phyloP scores from a whole-genome alignment of 2,888 invertebrate genomes.

The Rutpela maculata region DNA sequence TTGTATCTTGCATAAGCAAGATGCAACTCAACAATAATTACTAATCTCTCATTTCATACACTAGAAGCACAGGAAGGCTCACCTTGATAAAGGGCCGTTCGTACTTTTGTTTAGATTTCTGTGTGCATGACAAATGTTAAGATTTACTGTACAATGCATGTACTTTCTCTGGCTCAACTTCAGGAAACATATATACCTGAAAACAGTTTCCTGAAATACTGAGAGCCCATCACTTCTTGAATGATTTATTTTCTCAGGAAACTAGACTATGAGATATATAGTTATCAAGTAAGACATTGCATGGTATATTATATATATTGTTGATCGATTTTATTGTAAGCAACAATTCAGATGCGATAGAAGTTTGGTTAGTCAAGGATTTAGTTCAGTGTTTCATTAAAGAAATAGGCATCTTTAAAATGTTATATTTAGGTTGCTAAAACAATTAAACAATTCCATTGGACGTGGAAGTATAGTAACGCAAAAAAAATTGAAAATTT shows the following conservation, averaged over 20 bases:
- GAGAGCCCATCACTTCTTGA: constrained; percentile 50
- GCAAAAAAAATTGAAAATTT: no score
- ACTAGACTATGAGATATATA: constrained; percentile 1
- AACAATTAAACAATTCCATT: no score
- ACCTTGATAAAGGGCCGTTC: constrained; percentile 62
- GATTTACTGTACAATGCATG: constrained; percentile 59
- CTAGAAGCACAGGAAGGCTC: constrained; percentile 51
- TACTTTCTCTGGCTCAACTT: constrained; percentile 45
- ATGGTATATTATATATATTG: not conserved
- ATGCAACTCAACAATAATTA: not conserved
- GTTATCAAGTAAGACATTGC: constrained; percentile 7
- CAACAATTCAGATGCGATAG: no score
- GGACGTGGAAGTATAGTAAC: no score
- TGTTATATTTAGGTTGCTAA: no score
- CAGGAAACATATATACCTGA: constrained; percentile 53
- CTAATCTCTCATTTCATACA: not conserved
- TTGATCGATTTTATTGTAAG: no score
- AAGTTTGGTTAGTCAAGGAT: no score
- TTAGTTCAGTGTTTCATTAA: no score
- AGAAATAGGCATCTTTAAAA: no score
- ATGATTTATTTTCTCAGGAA: constrained; percentile 49
- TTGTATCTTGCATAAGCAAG: not conserved
- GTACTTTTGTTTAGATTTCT: constrained; percentile 64
- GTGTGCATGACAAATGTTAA: constrained; percentile 61
- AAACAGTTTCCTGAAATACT: constrained; percentile 53